A percentile compares a stretch with the other conserved stretches of the same genome.
phyloP scores from a whole-genome alignment of 2,888 invertebrate genomes.

The Monoplex corrugatus region DNA sequence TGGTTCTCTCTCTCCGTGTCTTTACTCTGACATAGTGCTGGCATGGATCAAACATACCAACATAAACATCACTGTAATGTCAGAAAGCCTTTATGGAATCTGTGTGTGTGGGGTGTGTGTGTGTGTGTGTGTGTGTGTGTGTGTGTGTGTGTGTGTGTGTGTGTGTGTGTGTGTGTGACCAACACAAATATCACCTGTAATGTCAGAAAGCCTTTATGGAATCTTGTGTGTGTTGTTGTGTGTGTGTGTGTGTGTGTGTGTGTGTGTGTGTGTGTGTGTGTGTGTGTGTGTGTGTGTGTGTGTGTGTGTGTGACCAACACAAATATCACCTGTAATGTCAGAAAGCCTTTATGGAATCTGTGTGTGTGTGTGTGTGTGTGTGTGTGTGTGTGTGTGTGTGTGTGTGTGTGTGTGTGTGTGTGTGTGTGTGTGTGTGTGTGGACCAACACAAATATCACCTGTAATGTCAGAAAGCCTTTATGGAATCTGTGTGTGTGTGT shows the following conservation, averaged over 20 bases:
- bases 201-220: too few species aligned
- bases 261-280: conserved; percentile 17
- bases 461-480: too few species aligned
- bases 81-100: not conserved
- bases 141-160: not conserved
- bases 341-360: too few species aligned
- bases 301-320: not conserved
- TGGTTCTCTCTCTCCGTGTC: too few species aligned
- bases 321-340: too few species aligned
- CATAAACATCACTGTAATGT: too few species aligned
- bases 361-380: not conserved
- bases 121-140: conserved; percentile 23
- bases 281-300: not conserved
- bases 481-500: too few species aligned
- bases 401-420: not conserved
- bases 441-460: not conserved
- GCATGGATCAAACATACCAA: too few species aligned
- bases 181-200: too few species aligned
- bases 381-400: not conserved
- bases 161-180: not conserved
- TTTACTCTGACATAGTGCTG: too few species aligned
- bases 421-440: not conserved
- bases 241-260: not conserved
- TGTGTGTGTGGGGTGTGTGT: conserved; percentile 1
- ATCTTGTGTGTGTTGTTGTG: not conserved